A percentile compares a stretch with the other conserved stretches of the same genome.
Evolutionary conservation across 1,140 invertebrate genomes (phyloP).

Genomic region (Condylostylus longicornis): DNA sequence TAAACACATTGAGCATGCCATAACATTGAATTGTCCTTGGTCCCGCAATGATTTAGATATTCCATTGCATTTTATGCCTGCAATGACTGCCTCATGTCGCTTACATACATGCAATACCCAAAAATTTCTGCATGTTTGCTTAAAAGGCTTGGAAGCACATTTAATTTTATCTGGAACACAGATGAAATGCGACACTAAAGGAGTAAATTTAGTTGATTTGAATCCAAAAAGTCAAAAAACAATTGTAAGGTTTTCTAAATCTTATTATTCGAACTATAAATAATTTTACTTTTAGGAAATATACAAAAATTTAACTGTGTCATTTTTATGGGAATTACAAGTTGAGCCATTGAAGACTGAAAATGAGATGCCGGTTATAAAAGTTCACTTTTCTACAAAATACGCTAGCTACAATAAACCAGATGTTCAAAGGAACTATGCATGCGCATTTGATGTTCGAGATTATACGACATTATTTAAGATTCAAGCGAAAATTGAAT

Average conservation of each 20-base stretch:
- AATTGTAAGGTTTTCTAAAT: slow-evolving; percentile 14
- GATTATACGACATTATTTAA: slow-evolving; percentile 64
- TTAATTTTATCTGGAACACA: slow-evolving; percentile 42
- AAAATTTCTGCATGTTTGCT: slow-evolving; percentile 65
- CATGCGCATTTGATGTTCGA: slow-evolving; percentile 41
- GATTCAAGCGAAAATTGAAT: slow-evolving; percentile 64
- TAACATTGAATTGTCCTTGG: slow-evolving; percentile 59
- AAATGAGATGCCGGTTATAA: slow-evolving; percentile 38
- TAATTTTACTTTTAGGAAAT: slow-evolving; percentile 15
- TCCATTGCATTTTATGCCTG: slow-evolving; percentile 61
- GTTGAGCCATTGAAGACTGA: slow-evolving; percentile 39
- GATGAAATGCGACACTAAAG: slow-evolving; percentile 38
- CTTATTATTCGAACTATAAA: not conserved
- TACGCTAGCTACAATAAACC: slow-evolving; percentile 41
- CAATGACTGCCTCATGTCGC: slow-evolving; percentile 60
- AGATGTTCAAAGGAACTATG: slow-evolving; percentile 34
- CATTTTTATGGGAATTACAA: slow-evolving; percentile 71
- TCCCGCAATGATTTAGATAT: slow-evolving; percentile 48
- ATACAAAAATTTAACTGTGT: slow-evolving; percentile 43
- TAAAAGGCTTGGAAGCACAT: slow-evolving; percentile 49
- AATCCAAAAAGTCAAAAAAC: slow-evolving; percentile 38
- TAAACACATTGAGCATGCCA: slow-evolving; percentile 31
- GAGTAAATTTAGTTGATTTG: slow-evolving; percentile 44
- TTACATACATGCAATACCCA: slow-evolving; percentile 65
- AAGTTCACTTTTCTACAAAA: slow-evolving; percentile 51